Evolutionary conservation across 2,113 vertebrate genomes (phyloP), one percentile per base, ranked within the genome.

Genomic region (Promerops cafer): DNA sequence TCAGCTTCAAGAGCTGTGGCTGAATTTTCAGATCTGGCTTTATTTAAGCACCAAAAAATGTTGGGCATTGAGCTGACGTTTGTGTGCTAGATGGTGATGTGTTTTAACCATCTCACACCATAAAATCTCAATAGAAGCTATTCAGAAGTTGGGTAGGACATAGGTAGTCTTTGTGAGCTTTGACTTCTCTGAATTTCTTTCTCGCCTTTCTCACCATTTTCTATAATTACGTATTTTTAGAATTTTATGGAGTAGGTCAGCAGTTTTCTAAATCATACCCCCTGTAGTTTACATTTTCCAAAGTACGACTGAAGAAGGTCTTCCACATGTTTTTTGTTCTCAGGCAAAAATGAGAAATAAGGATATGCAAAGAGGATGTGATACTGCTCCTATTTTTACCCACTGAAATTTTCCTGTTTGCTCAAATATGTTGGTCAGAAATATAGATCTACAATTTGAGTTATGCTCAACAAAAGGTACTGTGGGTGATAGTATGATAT

Each of bases 181-280:
- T 60, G 35, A 54, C 16, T 50, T 72, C n/a, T 40, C 9, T 17
- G 10, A 30, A 57, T 77, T 63, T 80, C n/a, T 68, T 72, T 68
- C 56, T 52, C 1, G 0, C 13, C 8, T 56, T 45, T 13, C 16
- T 53, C 1, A 0, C 7, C 16, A 35, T 61, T 78, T 89, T 74
- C 54, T 89, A 2, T 53, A 83, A 79, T 49, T 78, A 68, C 63
- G 12, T 39, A 37, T 65, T 39, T 39, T 33, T 40, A 40, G 24
- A 78, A 81, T 13, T 69, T 52, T 65, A 76, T 87, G 31, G 23
- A 86, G 31, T 47, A 83, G 17, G 49, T 53, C 33, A 92, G 30
- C 45, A 66, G 35, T 59, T 85, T 78, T 90, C 24, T 28, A 65
- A 37, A 60, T 80, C 59, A 59, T 45, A 37, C 1, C 13, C 6